Conservation (phyloP, 2,888 invertebrate genomes). For the Brassicogethes aeneus region DNA sequence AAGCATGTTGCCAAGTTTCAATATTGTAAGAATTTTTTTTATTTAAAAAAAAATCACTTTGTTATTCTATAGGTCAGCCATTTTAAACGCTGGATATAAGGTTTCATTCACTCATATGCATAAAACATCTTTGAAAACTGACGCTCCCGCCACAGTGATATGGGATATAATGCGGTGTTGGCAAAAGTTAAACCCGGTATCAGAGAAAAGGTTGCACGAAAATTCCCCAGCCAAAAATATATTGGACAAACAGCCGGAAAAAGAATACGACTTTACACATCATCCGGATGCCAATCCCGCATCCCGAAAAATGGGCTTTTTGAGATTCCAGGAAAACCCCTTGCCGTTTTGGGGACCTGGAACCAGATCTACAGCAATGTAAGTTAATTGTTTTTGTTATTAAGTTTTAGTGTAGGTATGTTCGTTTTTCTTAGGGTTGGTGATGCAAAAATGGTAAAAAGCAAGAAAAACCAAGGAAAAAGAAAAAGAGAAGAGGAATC, state of each 20-base stretch:
- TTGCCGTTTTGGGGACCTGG: conserved; percentile 88
- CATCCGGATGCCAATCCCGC: conserved; percentile 71
- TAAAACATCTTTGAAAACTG: conserved; percentile 83
- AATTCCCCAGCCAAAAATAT: conserved; percentile 48
- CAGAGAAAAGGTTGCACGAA: conserved; percentile 47
- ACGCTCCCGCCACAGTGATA: conserved; percentile 74
- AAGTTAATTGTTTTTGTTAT: conserved; percentile 28
- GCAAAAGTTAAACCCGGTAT: conserved; percentile 61
- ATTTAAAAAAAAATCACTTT: no score
- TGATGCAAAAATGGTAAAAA: conserved; percentile 52
- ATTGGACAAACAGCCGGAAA: conserved; percentile 45
- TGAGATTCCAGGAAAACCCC: conserved; percentile 84
- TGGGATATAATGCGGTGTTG: conserved; percentile 91
- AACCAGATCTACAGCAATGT: conserved; percentile 69
- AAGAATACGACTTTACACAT: conserved; percentile 43
- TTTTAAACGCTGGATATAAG: conserved; percentile 80
- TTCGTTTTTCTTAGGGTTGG: conserved; percentile 44
- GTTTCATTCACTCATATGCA: conserved; percentile 90
- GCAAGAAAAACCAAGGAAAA: conserved; percentile 59
- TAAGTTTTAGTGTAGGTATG: neutral
- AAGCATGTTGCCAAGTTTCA: neutral
- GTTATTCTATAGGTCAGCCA: conserved; percentile 68
- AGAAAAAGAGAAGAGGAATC: conserved; percentile 38
- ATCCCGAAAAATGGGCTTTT: conserved; percentile 61
- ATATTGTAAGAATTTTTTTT: conserved; percentile 2